A percentile compares a stretch with the other conserved stretches of the same genome.
These are phyloP conservation scores for Odontophorus gujanensis DNA, from an alignment of 2,113 vertebrate species.

Conservation along the genomic window DNA sequence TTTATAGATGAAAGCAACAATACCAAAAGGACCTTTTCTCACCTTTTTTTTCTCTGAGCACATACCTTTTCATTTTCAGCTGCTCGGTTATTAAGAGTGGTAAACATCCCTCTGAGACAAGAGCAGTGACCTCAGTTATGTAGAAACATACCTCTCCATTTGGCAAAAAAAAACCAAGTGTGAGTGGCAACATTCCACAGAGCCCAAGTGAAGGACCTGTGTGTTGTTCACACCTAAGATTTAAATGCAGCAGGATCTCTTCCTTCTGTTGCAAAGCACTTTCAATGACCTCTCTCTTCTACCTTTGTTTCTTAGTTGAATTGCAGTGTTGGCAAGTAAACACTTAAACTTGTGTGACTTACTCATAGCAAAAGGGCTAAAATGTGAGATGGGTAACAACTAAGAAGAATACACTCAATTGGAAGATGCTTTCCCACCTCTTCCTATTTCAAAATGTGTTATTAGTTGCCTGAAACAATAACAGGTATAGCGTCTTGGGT, in stretches of 20 bases:
- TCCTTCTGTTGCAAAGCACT: not conserved
- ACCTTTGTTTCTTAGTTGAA: not conserved
- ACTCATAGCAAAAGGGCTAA: not conserved
- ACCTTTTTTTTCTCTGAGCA: not conserved
- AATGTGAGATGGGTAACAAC: not conserved
- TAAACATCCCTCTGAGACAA: not conserved
- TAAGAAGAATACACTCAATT: not conserved
- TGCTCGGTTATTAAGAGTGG: too few relatives aligned
- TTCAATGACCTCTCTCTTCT: not conserved
- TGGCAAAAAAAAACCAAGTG: not conserved
- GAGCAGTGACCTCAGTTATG: not conserved
- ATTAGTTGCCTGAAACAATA: not conserved
- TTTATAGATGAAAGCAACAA: not conserved
- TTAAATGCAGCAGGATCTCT: not conserved
- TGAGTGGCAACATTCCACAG: not conserved
- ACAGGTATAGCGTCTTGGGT: not conserved
- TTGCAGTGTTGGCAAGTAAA: not conserved
- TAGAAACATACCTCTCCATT: not conserved
- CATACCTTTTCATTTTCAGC: not conserved
- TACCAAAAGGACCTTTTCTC: not conserved
- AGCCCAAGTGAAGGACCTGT: accelerated
- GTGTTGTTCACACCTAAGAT: not conserved
- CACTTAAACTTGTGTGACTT: not conserved
- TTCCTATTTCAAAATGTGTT: not conserved
- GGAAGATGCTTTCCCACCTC: not conserved